Evolutionary conservation across 1,140 invertebrate species (phyloP), one percentile per base, ranked within the genome.

Genomic region (Sycobia sp.): DNA sequence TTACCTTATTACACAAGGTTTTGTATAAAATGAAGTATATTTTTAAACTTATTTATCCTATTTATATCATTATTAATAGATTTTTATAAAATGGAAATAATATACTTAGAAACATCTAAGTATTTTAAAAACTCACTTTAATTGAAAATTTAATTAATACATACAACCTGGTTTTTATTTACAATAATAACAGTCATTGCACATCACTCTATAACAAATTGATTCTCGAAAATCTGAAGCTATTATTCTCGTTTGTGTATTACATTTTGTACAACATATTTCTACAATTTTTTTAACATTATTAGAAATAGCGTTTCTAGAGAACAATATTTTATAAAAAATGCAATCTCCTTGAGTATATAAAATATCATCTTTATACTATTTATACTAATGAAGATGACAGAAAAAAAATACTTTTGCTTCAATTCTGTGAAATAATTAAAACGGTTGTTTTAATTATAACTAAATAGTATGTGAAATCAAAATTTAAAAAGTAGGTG

Each of bases 401-500:
- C 51, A 53, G 29, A 44, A 38, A 53, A 43, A 16, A 1, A 3
- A 34, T 56, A 29, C 9, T 55, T 63, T 54, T 51, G 11, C 41
- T 47, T 51, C 13, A 4, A 53, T 23, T 65, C 18, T 50, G 18
- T 49, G 2, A 27, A 27, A 36, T 22, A 14, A 50, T 49, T 43
- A 47, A 54, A 67, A 67, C n/a, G n/a, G n/a, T n/a, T n/a, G n/a
- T n/a, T 67, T 7, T 32, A 32, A 7, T 32, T 32, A 32, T 32
- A 11, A 32, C 5, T 32, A 32, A 7, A 11, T 32, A 7, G 29
- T 32, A 4, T 32, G 18, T 43, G 23, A 16, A 54, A 46, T 49
- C 54, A 53, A 39, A 13, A 2, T 22, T 85, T 86, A 94, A 79
- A 96, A 95, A 36, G 91, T 94, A 3, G 92, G 91, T 47, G 93